A percentile compares a stretch with the other conserved stretches of the same genome.
Evolutionary conservation across 2,797 vertebrate species (phyloP).

Genomic region (Apogon talboti): DNA sequence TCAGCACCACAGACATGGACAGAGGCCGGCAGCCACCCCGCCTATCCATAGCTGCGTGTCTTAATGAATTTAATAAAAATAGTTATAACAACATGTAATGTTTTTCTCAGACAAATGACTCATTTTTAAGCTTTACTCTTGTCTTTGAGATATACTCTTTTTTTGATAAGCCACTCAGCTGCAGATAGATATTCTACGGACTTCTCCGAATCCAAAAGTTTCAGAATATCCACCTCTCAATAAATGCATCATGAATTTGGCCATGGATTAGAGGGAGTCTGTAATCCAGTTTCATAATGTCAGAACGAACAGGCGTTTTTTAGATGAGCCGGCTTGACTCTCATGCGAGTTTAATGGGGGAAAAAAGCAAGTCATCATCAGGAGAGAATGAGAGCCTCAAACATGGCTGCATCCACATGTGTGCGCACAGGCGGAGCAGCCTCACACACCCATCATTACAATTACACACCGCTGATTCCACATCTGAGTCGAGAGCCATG

Average conservation of each 20-base stretch:
- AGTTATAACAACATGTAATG: neutral
- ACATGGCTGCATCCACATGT: constrained; percentile 78
- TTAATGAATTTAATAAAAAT: constrained; percentile 2
- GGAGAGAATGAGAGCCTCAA: constrained; percentile 67
- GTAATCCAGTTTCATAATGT: neutral
- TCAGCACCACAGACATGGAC: constrained; percentile 93
- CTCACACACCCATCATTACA: constrained; percentile 68
- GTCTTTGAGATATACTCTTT: neutral
- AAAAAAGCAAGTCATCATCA: constrained; percentile 80
- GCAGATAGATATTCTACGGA: constrained; percentile 14
- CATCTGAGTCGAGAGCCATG: constrained; percentile 43
- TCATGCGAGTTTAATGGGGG: constrained; percentile 37
- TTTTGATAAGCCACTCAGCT: constrained; percentile 31
- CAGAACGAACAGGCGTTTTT: neutral
- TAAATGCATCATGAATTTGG: neutral
- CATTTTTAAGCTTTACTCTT: neutral
- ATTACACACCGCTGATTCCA: constrained; percentile 61
- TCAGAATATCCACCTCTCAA: constrained; percentile 19
- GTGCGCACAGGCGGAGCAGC: constrained; percentile 48
- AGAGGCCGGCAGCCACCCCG: constrained; percentile 59
- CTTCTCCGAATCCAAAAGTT: constrained; percentile 47
- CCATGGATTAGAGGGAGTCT: neutral
- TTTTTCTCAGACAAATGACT: neutral
- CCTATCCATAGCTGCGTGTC: constrained; percentile 29
- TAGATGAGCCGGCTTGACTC: constrained; percentile 1